Percentiles rank a stretch among this genome's conserved stretches.
Evolutionary conservation across 2,113 vertebrate species (phyloP).

Genomic region (Trinectes maculatus): DNA sequence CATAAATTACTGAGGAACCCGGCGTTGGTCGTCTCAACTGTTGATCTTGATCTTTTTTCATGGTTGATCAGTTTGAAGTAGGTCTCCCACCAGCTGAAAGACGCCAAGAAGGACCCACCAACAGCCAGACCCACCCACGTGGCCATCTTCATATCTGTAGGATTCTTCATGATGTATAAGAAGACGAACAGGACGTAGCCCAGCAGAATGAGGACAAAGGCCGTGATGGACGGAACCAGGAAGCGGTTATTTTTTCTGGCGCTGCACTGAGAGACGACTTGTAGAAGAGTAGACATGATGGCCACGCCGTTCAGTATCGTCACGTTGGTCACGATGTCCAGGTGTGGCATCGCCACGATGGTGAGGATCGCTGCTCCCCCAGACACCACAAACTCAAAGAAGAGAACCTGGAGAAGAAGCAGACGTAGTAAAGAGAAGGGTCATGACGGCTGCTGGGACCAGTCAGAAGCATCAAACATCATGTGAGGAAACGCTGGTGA

Average conservation of each 20-base stretch:
- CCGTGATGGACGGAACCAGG: conserved; percentile 37
- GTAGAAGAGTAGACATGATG: conserved; percentile 65
- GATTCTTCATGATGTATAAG: conserved; percentile 45
- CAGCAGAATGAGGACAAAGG: conserved; percentile 54
- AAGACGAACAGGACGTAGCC: conserved; percentile 64
- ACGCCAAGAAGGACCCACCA: conserved; percentile 61
- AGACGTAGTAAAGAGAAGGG: background rate
- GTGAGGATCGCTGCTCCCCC: conserved; percentile 67
- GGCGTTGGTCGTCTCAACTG: background rate
- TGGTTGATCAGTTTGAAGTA: conserved; percentile 62
- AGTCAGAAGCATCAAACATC: background rate
- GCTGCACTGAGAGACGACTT: conserved; percentile 43
- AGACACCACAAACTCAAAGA: conserved; percentile 65
- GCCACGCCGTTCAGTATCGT: conserved; percentile 73
- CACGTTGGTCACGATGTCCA: conserved; percentile 79
- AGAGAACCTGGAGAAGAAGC: conserved; percentile 62
- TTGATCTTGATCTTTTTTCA: too few relatives aligned
- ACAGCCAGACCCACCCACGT: conserved; percentile 68
- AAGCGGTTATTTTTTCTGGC: conserved; percentile 47
- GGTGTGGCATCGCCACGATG: conserved; percentile 74
- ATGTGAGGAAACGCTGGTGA: background rate
- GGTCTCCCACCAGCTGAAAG: conserved; percentile 79
- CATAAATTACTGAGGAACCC: conserved; percentile 41
- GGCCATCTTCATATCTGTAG: background rate
- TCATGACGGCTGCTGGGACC: background rate